Conservation (phyloP, 2,113 vertebrate genomes). For the Oriolus oriolus region DNA sequence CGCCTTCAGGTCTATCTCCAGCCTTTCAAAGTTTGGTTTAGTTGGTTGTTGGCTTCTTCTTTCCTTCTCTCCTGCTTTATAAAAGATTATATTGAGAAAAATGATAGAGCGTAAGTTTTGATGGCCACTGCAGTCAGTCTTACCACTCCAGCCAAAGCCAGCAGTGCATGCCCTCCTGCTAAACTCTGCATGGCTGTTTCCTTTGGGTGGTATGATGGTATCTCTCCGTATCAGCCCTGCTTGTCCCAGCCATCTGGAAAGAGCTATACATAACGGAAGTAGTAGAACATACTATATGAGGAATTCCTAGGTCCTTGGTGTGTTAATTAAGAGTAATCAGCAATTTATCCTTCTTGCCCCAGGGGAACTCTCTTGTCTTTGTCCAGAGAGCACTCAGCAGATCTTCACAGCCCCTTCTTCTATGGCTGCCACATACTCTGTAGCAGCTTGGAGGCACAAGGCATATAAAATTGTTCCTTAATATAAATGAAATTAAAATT, state of each 20-base stretch:
- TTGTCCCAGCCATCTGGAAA: background rate
- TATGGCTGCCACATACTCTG: accelerated
- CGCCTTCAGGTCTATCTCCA: background rate
- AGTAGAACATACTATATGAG: background rate
- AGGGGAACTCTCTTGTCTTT: background rate
- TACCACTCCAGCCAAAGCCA: background rate
- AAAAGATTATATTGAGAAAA: background rate
- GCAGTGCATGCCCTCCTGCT: accelerated
- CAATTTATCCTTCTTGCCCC: background rate
- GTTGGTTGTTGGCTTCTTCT: background rate
- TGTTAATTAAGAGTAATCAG: background rate
- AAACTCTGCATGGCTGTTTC: background rate
- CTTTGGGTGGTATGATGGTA: background rate
- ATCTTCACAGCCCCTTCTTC: background rate
- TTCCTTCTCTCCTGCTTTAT: background rate
- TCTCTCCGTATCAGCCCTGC: accelerated
- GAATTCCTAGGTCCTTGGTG: background rate
- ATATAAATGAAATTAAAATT: background rate
- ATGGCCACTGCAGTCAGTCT: background rate
- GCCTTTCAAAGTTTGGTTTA: background rate
- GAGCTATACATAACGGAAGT: background rate
- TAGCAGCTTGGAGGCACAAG: background rate
- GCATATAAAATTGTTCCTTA: background rate
- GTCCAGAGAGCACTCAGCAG: background rate
- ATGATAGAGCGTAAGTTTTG: background rate